Conservation (phyloP, 2,797 vertebrate species). For the Eulemur albifrons region DNA sequence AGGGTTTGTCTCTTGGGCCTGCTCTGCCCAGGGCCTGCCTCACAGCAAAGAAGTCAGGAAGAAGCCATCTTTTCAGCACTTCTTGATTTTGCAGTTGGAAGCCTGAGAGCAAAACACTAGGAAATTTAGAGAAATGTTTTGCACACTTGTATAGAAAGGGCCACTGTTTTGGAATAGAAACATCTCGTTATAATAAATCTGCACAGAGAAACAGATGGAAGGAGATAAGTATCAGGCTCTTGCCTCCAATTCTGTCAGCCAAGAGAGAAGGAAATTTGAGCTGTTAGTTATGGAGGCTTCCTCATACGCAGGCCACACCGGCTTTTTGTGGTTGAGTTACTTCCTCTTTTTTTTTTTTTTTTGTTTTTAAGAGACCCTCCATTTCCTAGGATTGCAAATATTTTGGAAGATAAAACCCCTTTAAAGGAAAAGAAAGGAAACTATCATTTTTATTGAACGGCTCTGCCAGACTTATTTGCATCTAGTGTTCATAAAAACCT, state of each 20-base stretch:
- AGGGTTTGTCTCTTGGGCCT: neutral
- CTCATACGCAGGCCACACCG: neutral
- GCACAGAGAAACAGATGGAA: slow-evolving; percentile 47
- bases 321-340: slow-evolving; percentile 17
- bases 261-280: slow-evolving; percentile 54
- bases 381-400: slow-evolving; percentile 25
- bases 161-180: slow-evolving; percentile 71
- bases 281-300: slow-evolving; percentile 24
- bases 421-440: slow-evolving; percentile 27
- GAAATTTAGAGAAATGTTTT: slow-evolving; percentile 34
- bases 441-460: slow-evolving; percentile 7
- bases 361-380: neutral
- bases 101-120: neutral
- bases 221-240: slow-evolving; percentile 48
- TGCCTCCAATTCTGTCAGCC: slow-evolving; percentile 55
- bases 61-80: neutral
- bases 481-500: slow-evolving; percentile 10
- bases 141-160: slow-evolving; percentile 33
- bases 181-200: slow-evolving; percentile 20
- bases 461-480: slow-evolving; percentile 32
- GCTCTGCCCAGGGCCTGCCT: neutral
- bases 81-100: neutral
- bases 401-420: slow-evolving; percentile 42
- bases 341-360: neutral
- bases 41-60: neutral